Base-by-base conservation (phyloP, 2,888 invertebrate species). In the Apodemia mormo region DNA sequence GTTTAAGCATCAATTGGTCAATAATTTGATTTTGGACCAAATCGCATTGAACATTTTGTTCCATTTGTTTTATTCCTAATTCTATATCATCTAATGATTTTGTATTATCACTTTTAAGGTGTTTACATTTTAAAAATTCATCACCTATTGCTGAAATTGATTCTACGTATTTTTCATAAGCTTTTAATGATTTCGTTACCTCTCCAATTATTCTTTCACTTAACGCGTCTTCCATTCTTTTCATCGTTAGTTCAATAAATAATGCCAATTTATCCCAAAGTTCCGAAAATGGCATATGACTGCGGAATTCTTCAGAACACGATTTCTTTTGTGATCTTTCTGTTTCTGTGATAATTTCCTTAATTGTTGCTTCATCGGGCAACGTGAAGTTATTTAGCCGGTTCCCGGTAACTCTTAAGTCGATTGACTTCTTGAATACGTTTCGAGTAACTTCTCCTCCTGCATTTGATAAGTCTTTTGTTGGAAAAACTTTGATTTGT, bases 171-270 rank as follows among this genome's bases (percentile, higher is more conserved):
- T 73, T 74, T 29, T 75, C 72, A 54, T 79, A 73, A 67, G 76
- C 72, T n/a, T 68, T 70, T 7, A 78, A 70, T 7, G 81, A 69
- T 52, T 74, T 80, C 54, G 81, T 85, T n/a, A 91, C 71, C 76
- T 89, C 87, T 33, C 70, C 82, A 7, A 82, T 70, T 64, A 90
- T 84, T 78, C 83, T 90, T 0, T 86, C 82, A 9, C 81, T 76
- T 37, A 92, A 69, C 5, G 82, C 81, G 5, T 84, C 80, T 78
- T 91, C 90, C 10, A 91, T 76, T 75, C 77, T 84, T 76, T 82
- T 84, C 0, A 89, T 75, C 67, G 86, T 79, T 43, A 80, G 68
- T 70, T 92, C 89, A 65, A 92, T 71, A 2, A 82, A 77, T 72
- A 78, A 49, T 6, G 80, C 78, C 7, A 92, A 73, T 70, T 79